Percentiles rank a stretch among this genome's conserved stretches.
Conservation (phyloP, 2,888 invertebrate genomes). For the Drosophila melanosoma region DNA sequence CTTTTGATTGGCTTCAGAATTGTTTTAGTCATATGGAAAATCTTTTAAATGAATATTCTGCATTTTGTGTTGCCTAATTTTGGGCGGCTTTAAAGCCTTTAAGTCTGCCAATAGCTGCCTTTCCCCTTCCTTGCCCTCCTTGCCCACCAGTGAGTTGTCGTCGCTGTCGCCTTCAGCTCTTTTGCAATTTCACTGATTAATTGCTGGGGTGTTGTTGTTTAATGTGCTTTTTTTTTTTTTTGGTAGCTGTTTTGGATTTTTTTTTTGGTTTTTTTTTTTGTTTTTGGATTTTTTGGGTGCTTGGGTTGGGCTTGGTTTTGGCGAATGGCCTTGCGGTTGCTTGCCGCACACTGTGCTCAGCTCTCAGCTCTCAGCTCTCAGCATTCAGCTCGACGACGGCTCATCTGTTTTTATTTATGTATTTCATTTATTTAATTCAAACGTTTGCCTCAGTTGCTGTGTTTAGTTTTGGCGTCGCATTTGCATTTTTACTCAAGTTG, state of each 20-base stretch:
- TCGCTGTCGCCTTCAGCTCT: slow-evolving; percentile 50
- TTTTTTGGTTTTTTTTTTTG: slow-evolving; percentile 2
- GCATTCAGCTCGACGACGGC: slow-evolving; percentile 23
- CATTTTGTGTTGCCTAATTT: slow-evolving; percentile 25
- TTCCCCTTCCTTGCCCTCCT: neutral
- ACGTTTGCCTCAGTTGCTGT: slow-evolving; percentile 55
- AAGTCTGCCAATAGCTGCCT: slow-evolving; percentile 9
- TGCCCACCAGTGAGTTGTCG: slow-evolving; percentile 17
- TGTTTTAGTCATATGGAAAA: slow-evolving; percentile 53
- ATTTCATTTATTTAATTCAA: slow-evolving; percentile 79
- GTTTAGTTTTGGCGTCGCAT: slow-evolving; percentile 59
- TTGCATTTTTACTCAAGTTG: slow-evolving; percentile 57
- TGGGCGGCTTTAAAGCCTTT: slow-evolving; percentile 28
- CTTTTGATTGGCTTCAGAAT: slow-evolving; percentile 14
- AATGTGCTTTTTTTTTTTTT: slow-evolving; percentile 51
- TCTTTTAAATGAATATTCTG: slow-evolving; percentile 50
- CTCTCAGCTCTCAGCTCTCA: slow-evolving; percentile 7
- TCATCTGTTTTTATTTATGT: slow-evolving; percentile 71
- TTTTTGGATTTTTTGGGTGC: slow-evolving; percentile 26
- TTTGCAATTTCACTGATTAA: slow-evolving; percentile 72
- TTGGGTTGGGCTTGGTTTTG: slow-evolving; percentile 12
- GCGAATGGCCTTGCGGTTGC: slow-evolving; percentile 47
- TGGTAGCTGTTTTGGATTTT: slow-evolving; percentile 18
- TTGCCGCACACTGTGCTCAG: slow-evolving; percentile 15
- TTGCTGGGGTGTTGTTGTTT: slow-evolving; percentile 57